Conservation (phyloP, 2,113 vertebrate genomes). For the Rhodinocichla rosea region DNA sequence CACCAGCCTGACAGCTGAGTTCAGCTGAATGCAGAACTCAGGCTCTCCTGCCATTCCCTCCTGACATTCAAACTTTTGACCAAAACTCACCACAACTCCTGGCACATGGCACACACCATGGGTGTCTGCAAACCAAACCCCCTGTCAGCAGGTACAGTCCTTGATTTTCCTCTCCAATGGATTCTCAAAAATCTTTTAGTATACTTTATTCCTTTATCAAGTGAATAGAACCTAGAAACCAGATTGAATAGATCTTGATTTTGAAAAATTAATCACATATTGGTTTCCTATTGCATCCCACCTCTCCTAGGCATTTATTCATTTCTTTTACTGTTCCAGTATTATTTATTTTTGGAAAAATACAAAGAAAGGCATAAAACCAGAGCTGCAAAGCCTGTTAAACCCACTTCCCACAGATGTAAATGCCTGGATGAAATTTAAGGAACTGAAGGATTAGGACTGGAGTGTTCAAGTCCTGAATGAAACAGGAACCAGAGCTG, state of each 20-base stretch:
- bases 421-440: background rate
- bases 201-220: background rate
- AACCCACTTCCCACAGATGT: background rate
- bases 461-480: background rate
- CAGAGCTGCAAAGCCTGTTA: background rate
- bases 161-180: background rate
- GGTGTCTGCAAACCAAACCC: background rate
- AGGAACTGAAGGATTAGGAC: background rate
- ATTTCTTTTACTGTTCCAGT: background rate
- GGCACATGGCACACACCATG: background rate
- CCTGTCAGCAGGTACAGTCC: background rate
- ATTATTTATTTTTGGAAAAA: background rate
- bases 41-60: accelerated
- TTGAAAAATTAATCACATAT: background rate
- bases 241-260: background rate
- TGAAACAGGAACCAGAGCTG: constrained; percentile 6
- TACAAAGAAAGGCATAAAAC: background rate
- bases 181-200: background rate
- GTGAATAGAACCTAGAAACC: background rate
- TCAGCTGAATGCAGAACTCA: background rate
- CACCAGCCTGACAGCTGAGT: background rate
- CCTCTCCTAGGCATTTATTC: background rate
- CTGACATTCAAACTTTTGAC: background rate
- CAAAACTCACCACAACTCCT: background rate
- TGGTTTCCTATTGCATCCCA: background rate